Base-by-base conservation (phyloP, 2,113 vertebrate species). In the Turnix velox region DNA sequence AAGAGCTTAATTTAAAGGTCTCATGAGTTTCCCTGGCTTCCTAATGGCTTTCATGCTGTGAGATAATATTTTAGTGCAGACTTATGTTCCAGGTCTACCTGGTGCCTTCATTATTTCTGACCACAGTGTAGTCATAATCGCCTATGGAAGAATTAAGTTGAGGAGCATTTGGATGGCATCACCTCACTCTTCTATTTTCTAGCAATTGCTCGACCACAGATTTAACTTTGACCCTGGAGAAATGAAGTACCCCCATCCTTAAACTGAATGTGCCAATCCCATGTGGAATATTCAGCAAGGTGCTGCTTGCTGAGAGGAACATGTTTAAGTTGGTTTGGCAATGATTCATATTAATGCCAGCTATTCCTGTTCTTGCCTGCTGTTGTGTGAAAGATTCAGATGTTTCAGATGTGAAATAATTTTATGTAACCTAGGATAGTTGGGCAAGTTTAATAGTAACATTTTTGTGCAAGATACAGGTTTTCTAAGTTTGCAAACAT, bases 21-120 rank as follows among this genome's bases (percentile, higher is more conserved):
- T 66, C 72, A 8, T 1, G 10, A 62, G 65, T 61, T 83, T 87
- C 73, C 27, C 30, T 66, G 30, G 9, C 62, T 65, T 91, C 69
- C 45, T 87, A 79, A 69, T 84, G 73, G 25, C 23, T 76, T 92
- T 51, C 86, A 33, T 58, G 82, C 85, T 94, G 79, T 83, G 85
- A 61, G 42, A 25, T 92, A 61, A 63, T 39, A 33, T 75, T 90
- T 76, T 27, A 88, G 15, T 46, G 45, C 15, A 52, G 71, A 20
- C 46, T 88, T 28, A 71, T 71, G 14, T 80, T 83, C 18, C 0
- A 1, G 30, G 9, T 80, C 27, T 77, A 6, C 14, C 45, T 91
- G 52, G 71, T 90, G 67, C 49, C 35, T 95, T 92, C 24, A 7
- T 8, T 69, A 6, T 16, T 68, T 69, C 59, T 86, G 46, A 37